Base-by-base conservation (phyloP, 2,888 invertebrate species). In the Dasypolia templi region DNA sequence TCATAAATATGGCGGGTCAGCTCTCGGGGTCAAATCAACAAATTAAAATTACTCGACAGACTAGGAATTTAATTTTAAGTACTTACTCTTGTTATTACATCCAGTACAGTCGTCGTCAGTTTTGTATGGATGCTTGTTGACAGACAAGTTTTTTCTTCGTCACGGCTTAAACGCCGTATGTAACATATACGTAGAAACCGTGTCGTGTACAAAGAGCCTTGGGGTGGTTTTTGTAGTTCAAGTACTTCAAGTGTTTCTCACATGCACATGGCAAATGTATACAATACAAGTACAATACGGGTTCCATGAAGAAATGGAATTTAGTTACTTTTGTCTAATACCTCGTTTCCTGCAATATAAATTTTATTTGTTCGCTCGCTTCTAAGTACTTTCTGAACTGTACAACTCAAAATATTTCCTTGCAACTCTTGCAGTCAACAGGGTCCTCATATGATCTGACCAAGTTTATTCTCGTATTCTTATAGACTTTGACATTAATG, bases 1-100 rank as follows among this genome's bases (percentile, higher is more conserved):
- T 81, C 44, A 63, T 67, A 32, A 29, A 74, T 56, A 68, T 62
- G 64, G 6, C 12, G 67, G 75, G 75, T 63, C 29, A 67, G 19
- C 19, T 14, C 39, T 14, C 39, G 53, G 44, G 78, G 67, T 75
- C 53, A 64, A 49, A 35, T 35, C 39, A 59, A 67, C 56, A 59
- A 81, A 78, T 77, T 77, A 80, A 80, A 66, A 74, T 75, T 29
- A 81, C 63, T 49, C 32, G 61, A 42, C 51, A 26, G 11, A 46
- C 56, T 32, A 26, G 6, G 53, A 58, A 75, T 56, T 39, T 79
- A 61, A 46, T 61, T 55, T 55, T 22, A 62, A 32, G 32, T 55
- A n/a, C 3, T 19, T 35, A 19, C 49, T 32, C 12, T 14, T 66
- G 26, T 26, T 39, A 46, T 22, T 53, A 46, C 17, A 44, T 44